These are phyloP conservation scores for Psettodes erumei DNA, from an alignment of 2,113 vertebrate species.

Conservation along the genomic window DNA sequence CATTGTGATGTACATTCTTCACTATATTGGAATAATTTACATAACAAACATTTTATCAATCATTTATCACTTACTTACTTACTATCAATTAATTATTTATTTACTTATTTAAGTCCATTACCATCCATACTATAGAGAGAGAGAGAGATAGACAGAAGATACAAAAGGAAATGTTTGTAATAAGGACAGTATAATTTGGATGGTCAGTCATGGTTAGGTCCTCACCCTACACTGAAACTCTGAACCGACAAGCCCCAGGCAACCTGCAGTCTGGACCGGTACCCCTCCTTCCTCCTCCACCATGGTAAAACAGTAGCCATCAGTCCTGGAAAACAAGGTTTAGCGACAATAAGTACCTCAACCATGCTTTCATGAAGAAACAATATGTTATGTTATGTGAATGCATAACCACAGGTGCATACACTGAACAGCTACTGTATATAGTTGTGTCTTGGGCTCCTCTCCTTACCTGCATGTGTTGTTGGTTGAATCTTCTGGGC, in stretches of 20 bases:
- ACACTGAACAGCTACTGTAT: neutral
- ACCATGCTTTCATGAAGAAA: no score
- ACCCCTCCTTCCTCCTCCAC: conserved; percentile 93
- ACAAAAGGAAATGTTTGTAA: neutral
- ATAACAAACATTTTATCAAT: no score
- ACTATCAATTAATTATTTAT: no score
- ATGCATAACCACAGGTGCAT: neutral
- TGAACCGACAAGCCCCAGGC: conserved; percentile 90
- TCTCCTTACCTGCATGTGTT: conserved; percentile 90
- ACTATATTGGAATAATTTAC: neutral
- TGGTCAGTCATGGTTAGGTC: conserved; percentile 10
- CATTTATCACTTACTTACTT: no score
- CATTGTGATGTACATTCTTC: neutral
- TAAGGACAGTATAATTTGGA: neutral
- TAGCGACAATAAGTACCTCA: neutral
- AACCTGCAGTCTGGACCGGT: conserved; percentile 91
- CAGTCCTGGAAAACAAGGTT: conserved; percentile 84
- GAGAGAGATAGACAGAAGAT: neutral
- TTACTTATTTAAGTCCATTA: neutral
- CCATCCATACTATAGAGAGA: conserved; percentile 2
- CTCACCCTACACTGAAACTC: conserved; percentile 98
- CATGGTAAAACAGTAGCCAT: conserved; percentile 97
- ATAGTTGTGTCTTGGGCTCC: neutral
- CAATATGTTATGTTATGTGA: no score
- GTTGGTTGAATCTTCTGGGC: conserved; percentile 92